These are phyloP conservation scores for Egretta garzetta DNA, from an alignment of 2,113 vertebrate species.

Conservation along the genomic window DNA sequence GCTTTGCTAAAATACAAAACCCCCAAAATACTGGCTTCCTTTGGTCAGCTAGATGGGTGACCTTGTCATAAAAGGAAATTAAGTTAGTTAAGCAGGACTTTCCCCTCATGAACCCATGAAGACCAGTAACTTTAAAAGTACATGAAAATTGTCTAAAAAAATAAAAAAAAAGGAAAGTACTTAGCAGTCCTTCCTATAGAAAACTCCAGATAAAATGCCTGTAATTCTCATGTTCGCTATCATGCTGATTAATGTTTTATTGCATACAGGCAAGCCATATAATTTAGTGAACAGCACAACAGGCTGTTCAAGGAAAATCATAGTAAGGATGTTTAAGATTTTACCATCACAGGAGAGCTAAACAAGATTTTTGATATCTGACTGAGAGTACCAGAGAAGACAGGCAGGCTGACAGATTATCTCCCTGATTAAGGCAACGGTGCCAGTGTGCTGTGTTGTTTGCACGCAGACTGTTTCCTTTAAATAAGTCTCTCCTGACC, in stretches of 20 bases:
- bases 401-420: not conserved
- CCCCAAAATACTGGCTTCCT: not conserved
- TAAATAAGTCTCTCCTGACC: not conserved
- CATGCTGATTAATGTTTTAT: not conserved
- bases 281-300: not conserved
- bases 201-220: not conserved
- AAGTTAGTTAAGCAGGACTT: not conserved
- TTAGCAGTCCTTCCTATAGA: not conserved
- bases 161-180: not conserved
- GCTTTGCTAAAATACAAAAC: not conserved
- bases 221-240: not conserved
- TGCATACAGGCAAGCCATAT: not conserved
- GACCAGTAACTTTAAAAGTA: not conserved
- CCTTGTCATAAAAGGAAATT: not conserved
- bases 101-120: not conserved
- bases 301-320: not conserved
- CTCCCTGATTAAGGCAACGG: not conserved
- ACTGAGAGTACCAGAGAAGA: not conserved
- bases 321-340: not conserved
- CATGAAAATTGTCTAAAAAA: not conserved
- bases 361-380: not conserved
- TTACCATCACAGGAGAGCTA: not conserved
- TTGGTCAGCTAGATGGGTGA: not conserved
- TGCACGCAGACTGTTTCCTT: not conserved
- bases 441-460: not conserved